phyloP scores from a whole-genome alignment of 1,140 invertebrate species.

The Cyrtorhinus lividipennis region DNA sequence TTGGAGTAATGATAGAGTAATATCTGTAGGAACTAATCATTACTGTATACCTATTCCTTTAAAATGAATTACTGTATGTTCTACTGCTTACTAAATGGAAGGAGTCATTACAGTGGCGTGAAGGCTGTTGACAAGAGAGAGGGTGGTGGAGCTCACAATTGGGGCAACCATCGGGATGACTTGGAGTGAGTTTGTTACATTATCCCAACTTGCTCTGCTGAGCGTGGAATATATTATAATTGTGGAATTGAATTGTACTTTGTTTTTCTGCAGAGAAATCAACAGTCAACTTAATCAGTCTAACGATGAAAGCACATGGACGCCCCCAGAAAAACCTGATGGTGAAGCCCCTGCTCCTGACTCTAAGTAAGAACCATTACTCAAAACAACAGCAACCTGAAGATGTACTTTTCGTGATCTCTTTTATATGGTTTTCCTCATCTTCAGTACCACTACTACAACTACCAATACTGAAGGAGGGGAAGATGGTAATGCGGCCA shows the following conservation, averaged over 20 bases:
- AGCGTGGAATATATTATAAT: background rate
- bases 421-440: background rate
- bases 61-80: background rate
- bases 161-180: slow-evolving; percentile 43
- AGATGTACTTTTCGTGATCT: background rate
- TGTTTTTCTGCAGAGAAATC: slow-evolving; percentile 14
- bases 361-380: background rate
- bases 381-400: background rate
- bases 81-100: background rate
- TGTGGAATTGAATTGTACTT: no score
- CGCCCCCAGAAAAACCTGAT: slow-evolving; percentile 1
- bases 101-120: slow-evolving; percentile 52
- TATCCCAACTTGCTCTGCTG: no score
- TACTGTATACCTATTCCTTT: no score
- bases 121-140: slow-evolving; percentile 89
- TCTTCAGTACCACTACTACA: background rate
- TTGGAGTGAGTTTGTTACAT: slow-evolving; percentile 18
- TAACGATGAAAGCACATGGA: slow-evolving; percentile 21
- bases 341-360: background rate
- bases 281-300: background rate
- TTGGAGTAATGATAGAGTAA: no score
- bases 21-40: no score
- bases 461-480: slow-evolving; percentile 26
- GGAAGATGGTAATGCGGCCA: slow-evolving; percentile 29
- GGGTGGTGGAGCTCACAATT: slow-evolving; percentile 85